phyloP scores from a whole-genome alignment of 2,113 vertebrate genomes.

The Pipa parva region DNA sequence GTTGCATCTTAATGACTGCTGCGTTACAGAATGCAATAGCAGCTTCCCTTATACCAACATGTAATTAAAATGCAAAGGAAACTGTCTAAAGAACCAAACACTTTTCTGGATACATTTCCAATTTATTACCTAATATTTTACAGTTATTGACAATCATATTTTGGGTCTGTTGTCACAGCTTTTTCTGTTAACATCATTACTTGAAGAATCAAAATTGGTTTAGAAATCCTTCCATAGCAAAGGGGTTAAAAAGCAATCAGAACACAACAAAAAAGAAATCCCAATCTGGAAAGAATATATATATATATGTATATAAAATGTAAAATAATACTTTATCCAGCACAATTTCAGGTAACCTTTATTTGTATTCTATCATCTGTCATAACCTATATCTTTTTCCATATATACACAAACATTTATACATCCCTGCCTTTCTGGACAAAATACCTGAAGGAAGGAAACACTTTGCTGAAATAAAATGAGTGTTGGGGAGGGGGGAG shows the following conservation, averaged over 20 bases:
- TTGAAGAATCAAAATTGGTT: conserved; percentile 3
- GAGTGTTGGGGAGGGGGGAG: conserved; percentile 23
- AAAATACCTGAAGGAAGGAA: conserved; percentile 46
- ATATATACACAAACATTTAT: conserved; percentile 48
- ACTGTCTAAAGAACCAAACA: conserved; percentile 7
- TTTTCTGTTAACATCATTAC: neutral
- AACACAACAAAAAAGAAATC: conserved; percentile 48
- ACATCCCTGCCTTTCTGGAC: conserved; percentile 44
- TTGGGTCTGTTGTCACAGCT: conserved; percentile 3
- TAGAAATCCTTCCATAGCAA: neutral
- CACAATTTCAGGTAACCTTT: conserved; percentile 43
- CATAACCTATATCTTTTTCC: conserved; percentile 25
- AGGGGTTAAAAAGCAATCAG: conserved; percentile 24
- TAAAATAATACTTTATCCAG: conserved; percentile 6
- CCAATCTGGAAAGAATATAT: conserved; percentile 50
- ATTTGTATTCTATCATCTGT: conserved; percentile 54
- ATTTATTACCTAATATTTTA: conserved; percentile 42
- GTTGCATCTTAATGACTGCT: no score
- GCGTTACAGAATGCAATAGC: no score
- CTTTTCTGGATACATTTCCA: conserved; percentile 19
- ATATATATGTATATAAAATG: conserved; percentile 50
- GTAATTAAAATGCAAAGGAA: neutral
- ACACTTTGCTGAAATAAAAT: conserved; percentile 36
- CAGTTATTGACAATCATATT: conserved; percentile 36
- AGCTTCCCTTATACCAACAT: no score